Base-by-base conservation (phyloP, 64 coral and sea anemone genomes). In the Stichodactyla helianthus region DNA sequence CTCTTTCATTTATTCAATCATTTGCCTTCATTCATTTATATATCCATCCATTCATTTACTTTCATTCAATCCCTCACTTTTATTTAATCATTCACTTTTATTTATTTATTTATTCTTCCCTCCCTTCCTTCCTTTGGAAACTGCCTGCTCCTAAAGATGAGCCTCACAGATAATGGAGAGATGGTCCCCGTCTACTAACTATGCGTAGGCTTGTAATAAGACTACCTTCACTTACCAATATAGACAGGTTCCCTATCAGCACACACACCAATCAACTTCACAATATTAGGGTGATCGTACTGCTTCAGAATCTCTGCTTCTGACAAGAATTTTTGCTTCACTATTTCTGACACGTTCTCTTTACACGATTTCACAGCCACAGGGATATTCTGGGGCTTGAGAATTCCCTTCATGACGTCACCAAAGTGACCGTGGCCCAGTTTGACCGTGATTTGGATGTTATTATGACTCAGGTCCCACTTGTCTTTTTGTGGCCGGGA, bases 221-320 rank as follows among this genome's bases (percentile, higher is more conserved):
- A 44, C 35, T 44, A 44, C 35, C 35, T 44, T 44, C 35, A 44
- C 59, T 19, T 71, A 99, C 97, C 97, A 26, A 99, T 99, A 91
- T 93, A 99, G 4, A 99, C 97, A 5, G 97, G 97, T 18, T 99
- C 97, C 71, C 82, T 87, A 54, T 99, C 97, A 35, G 90, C 90
- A 44, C 93, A 94, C 17, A 99, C 90, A 18, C 97, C 97, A 26
- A 99, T 95, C n/a, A 99, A 85, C 50, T 86, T 99, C 14, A 99
- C 97, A 84, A 99, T 99, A 55, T 99, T 99, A 4, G 97, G 97
- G 86, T 99, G 97, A 26, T 99, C 88, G 83, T 99, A 99, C 82
- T 99, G 97, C 55, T 92, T 94, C 71, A 99, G 53, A 78, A 99
- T 99, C n/a, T 94, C 97, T 14, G 97, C 97, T 77, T 99, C 97